A percentile compares a stretch with the other conserved stretches of the same genome.
Conservation (phyloP, 2,888 invertebrate species). For the Pterobdella sp. region DNA sequence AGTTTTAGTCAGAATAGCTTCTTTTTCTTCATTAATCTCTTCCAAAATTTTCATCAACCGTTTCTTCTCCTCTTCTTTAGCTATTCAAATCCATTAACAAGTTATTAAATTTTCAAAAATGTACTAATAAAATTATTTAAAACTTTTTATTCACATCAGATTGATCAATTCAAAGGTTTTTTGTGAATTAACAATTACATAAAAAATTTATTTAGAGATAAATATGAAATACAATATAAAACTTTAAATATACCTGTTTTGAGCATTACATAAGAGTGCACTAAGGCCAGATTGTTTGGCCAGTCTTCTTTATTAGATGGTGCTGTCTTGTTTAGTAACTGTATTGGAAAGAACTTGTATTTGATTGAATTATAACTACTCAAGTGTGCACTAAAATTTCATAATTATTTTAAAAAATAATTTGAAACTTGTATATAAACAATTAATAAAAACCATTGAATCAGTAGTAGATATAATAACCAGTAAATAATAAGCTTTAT, state of each 20-base stretch:
- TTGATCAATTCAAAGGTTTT: neutral
- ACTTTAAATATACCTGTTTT: conserved; percentile 42
- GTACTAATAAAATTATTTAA: neutral
- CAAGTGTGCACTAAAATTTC: neutral
- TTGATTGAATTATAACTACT: neutral
- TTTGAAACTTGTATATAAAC: neutral
- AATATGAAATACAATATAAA: neutral
- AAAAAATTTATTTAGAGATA: neutral
- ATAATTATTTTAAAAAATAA: neutral
- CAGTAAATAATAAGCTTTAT: no score
- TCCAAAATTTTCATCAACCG: conserved; percentile 35
- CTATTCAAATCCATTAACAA: conserved; percentile 36
- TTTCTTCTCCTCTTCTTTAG: conserved; percentile 46
- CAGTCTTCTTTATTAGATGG: neutral
- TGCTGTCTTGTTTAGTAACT: neutral
- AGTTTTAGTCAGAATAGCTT: neutral
- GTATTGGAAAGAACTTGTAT: neutral
- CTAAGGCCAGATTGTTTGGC: conserved; percentile 37
- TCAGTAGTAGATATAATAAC: no score
- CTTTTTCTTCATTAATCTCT: conserved; percentile 13
- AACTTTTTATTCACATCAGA: neutral
- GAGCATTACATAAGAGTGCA: conserved; percentile 45
- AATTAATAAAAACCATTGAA: no score
- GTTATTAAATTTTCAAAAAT: neutral
- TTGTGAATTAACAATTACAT: neutral